These are phyloP conservation scores for Halictus ligatus DNA, from an alignment of 2,888 invertebrate species.

Conservation along the genomic window DNA sequence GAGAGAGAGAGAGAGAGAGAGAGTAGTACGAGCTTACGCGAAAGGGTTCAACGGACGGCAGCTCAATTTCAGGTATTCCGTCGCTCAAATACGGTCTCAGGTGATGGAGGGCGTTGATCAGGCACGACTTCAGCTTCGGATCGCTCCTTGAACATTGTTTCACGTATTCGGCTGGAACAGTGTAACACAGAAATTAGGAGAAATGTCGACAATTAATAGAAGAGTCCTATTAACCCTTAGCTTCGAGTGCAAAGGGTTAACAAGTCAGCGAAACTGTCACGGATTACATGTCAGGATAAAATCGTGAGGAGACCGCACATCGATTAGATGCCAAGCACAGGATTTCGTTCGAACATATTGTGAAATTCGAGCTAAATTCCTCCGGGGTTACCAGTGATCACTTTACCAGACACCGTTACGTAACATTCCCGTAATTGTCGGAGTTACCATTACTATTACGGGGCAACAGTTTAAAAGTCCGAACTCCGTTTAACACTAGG, in stretches of 20 bases:
- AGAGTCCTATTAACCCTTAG: no score
- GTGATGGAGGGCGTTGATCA: constrained; percentile 83
- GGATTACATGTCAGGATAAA: no score
- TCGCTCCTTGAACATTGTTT: constrained; percentile 88
- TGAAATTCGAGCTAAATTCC: constrained; percentile 48
- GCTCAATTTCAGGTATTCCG: constrained; percentile 86
- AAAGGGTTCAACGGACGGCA: constrained; percentile 86
- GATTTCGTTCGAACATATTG: constrained; percentile 33
- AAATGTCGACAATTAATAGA: background rate
- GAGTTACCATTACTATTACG: no score
- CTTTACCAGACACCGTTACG: constrained; percentile 24
- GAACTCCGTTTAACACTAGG: no score
- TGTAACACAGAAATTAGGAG: background rate
- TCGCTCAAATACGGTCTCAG: constrained; percentile 83
- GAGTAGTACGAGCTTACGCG: constrained; percentile 73
- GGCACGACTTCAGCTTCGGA: constrained; percentile 83
- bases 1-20: background rate
- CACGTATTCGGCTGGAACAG: constrained; percentile 85
- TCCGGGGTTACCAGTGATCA: constrained; percentile 25
- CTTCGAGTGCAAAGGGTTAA: no score
- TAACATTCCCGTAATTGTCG: constrained; percentile 1
- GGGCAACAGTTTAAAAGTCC: no score
- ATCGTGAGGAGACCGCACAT: no score
- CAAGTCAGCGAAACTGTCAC: no score
- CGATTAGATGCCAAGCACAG: constrained; percentile 1